phyloP scores from a whole-genome alignment of 2,797 vertebrate genomes.

The Cirrhinus mrigala region DNA sequence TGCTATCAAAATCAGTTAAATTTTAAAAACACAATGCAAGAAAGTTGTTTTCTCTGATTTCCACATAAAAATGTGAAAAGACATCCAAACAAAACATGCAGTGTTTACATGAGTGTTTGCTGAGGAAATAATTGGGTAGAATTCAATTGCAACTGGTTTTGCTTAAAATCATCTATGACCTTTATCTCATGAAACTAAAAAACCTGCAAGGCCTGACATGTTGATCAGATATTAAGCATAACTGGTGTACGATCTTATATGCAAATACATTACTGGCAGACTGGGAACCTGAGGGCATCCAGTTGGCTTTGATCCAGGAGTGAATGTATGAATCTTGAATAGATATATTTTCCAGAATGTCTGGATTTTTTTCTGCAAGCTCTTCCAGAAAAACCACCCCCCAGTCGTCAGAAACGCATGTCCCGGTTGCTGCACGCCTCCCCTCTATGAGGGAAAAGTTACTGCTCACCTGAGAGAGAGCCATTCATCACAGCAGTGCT shows the following conservation, averaged over 20 bases:
- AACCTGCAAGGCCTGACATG: background rate
- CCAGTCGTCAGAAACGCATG: background rate
- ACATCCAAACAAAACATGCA: background rate
- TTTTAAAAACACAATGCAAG: background rate
- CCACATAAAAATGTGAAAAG: background rate
- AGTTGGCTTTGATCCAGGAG: background rate
- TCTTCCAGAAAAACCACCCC: constrained; percentile 2
- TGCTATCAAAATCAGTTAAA: background rate
- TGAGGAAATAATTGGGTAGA: background rate
- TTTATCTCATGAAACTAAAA: background rate
- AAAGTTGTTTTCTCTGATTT: background rate
- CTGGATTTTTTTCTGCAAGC: background rate
- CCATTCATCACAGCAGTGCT: constrained; percentile 65
- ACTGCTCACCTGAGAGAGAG: constrained; percentile 68
- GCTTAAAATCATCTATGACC: background rate
- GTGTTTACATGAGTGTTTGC: too few relatives aligned
- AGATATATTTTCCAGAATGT: constrained; percentile 16
- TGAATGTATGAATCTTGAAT: background rate
- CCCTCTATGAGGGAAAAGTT: constrained; percentile 66
- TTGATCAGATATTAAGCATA: background rate
- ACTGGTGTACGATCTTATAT: background rate
- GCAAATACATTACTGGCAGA: background rate
- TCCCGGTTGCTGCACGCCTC: constrained; percentile 7
- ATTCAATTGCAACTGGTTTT: background rate
- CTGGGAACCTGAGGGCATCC: background rate